Evolutionary conservation across 2,113 vertebrate species (phyloP).

Genomic region (Thunnus maccoyii): DNA sequence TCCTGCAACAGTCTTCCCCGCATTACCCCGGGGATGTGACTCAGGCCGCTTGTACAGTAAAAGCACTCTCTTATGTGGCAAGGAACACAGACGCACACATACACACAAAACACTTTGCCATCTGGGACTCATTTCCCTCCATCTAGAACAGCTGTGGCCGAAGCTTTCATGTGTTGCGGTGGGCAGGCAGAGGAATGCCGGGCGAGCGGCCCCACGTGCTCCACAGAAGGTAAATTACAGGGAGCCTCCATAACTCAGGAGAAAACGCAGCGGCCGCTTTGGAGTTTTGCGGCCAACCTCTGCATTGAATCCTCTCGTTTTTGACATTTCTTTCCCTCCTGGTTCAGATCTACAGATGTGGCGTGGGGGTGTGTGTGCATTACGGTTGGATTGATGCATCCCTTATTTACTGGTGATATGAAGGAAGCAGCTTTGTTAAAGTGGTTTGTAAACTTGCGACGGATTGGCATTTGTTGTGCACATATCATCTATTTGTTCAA

Average conservation of each 20-base stretch:
- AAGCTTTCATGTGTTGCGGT: slow-evolving; percentile 78
- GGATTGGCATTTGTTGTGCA: not conserved
- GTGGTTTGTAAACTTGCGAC: not conserved
- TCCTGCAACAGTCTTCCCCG: slow-evolving; percentile 58
- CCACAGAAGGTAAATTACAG: slow-evolving; percentile 81
- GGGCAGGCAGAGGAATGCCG: slow-evolving; percentile 74
- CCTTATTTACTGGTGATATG: not conserved
- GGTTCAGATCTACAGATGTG: slow-evolving; percentile 56
- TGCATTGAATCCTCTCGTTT: slow-evolving; percentile 38
- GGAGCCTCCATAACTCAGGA: slow-evolving; percentile 60
- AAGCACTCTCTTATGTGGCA: slow-evolving; percentile 74
- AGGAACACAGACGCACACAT: slow-evolving; percentile 62
- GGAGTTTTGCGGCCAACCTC: slow-evolving; percentile 54
- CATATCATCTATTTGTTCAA: not conserved
- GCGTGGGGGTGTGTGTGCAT: not conserved
- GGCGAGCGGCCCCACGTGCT: slow-evolving; percentile 51
- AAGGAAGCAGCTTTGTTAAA: slow-evolving; percentile 1
- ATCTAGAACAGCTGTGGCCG: slow-evolving; percentile 77
- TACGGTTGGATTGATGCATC: not conserved
- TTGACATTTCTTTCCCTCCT: slow-evolving; percentile 50
- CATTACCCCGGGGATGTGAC: slow-evolving; percentile 70
- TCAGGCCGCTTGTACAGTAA: slow-evolving; percentile 76
- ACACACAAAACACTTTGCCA: slow-evolving; percentile 71
- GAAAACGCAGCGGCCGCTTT: slow-evolving; percentile 62
- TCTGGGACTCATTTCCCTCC: slow-evolving; percentile 77